A percentile compares a stretch with the other conserved stretches of the same genome.
These are phyloP conservation scores for Saccostrea glomerata DNA, from an alignment of 1,140 invertebrate species.

Conservation along the genomic window DNA sequence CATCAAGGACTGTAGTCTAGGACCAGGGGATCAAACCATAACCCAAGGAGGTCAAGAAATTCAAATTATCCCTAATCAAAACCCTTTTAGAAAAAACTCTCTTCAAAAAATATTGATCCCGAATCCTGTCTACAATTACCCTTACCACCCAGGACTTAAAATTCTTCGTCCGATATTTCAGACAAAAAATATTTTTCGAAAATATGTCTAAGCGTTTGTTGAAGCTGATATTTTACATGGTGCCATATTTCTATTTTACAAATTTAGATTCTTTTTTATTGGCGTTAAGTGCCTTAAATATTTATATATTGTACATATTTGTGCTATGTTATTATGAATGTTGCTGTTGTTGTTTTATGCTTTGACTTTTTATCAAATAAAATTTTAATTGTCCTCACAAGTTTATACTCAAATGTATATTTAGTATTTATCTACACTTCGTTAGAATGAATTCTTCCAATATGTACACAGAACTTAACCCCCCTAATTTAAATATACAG, in stretches of 20 bases:
- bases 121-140: neutral
- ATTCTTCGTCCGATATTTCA: neutral
- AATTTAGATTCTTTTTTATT: neutral
- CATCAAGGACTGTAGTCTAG: conserved; percentile 40
- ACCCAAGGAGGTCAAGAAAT: conserved; percentile 1
- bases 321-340: neutral
- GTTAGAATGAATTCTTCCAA: too few relatives aligned
- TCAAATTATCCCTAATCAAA: conserved; percentile 11
- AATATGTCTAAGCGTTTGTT: neutral
- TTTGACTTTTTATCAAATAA: conserved; percentile 7
- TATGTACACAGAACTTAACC: neutral
- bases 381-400: neutral
- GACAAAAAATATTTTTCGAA: neutral
- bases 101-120: neutral
- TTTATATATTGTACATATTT: conserved; percentile 9
- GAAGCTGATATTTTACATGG: conserved; percentile 6
- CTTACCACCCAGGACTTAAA: neutral
- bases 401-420: neutral
- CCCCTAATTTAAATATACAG: neutral
- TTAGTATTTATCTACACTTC: too few relatives aligned
- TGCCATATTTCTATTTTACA: conserved; percentile 35
- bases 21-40: neutral
- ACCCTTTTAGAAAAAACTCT: neutral
- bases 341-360: conserved; percentile 27
- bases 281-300: neutral